These are phyloP conservation scores for Mohoua ochrocephala DNA, from an alignment of 2,113 vertebrate species.

Conservation along the genomic window DNA sequence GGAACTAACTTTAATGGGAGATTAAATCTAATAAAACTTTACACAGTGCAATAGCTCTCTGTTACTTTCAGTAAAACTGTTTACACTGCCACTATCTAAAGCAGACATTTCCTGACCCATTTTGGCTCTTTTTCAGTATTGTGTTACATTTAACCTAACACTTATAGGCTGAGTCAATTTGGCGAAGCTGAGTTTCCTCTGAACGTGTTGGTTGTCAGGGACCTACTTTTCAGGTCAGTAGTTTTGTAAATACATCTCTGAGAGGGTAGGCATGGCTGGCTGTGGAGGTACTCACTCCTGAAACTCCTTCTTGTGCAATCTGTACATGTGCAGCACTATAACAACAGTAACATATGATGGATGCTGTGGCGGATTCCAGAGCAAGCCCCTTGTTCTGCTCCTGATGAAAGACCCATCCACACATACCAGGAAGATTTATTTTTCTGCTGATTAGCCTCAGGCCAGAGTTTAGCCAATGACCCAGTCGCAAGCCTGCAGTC, in stretches of 20 bases:
- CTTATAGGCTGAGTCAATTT: neutral
- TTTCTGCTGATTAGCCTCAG: neutral
- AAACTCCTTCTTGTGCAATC: neutral
- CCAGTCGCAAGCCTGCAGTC: neutral
- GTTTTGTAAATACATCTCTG: neutral
- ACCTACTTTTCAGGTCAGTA: neutral
- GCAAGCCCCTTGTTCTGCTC: neutral
- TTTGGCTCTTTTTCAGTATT: slow-evolving; percentile 56
- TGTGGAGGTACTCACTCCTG: neutral
- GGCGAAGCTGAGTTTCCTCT: slow-evolving; percentile 1
- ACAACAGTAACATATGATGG: rapidly evolving
- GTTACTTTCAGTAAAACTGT: slow-evolving; percentile 20
- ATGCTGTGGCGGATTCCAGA: neutral
- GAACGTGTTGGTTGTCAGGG: slow-evolving; percentile 6
- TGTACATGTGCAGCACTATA: neutral
- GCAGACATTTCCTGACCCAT: slow-evolving; percentile 48
- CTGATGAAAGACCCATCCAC: neutral
- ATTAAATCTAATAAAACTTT: slow-evolving; percentile 39
- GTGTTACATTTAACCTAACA: slow-evolving; percentile 2
- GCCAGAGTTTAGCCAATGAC: neutral
- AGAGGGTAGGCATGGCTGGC: neutral
- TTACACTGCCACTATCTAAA: slow-evolving; percentile 29
- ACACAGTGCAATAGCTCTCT: neutral
- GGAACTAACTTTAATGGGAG: slow-evolving; percentile 11
- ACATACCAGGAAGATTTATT: neutral